Conservation (phyloP, 2,797 vertebrate species). For the Astyanax mexicanus region DNA sequence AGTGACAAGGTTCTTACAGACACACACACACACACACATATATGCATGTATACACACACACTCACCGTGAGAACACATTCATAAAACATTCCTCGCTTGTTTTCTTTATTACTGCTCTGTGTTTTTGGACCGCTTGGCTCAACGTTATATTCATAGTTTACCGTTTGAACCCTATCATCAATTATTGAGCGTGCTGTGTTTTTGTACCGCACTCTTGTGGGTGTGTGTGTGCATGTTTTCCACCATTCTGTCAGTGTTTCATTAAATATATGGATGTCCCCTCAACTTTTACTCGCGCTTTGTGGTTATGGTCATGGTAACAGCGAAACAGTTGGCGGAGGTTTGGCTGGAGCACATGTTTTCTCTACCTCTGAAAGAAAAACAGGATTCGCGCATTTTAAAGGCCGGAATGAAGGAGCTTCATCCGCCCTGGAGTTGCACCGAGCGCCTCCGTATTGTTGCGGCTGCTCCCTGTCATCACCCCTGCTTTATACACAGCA, state of each 20-base stretch:
- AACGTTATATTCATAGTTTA: conserved; percentile 19
- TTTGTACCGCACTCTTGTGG: conserved; percentile 3
- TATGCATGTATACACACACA: conserved; percentile 1
- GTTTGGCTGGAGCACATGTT: conserved; percentile 32
- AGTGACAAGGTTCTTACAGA: neutral
- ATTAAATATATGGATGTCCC: conserved; percentile 15
- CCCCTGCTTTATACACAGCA: conserved; percentile 36
- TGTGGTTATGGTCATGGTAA: conserved; percentile 29
- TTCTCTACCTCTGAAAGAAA: conserved; percentile 35
- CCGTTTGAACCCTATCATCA: conserved; percentile 22
- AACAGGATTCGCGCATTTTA: conserved; percentile 32
- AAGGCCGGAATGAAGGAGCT: neutral
- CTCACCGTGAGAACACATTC: conserved; percentile 11
- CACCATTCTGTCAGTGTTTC: conserved; percentile 30
- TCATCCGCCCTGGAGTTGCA: conserved; percentile 6
- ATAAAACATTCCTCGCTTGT: conserved; percentile 29
- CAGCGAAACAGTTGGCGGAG: conserved; percentile 32
- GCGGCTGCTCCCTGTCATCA: conserved; percentile 47
- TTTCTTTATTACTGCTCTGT: conserved; percentile 26
- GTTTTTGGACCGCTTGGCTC: conserved; percentile 11
- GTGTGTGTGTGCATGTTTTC: conserved; percentile 1
- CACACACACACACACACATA: neutral
- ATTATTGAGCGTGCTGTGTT: conserved; percentile 38
- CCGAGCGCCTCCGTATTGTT: conserved; percentile 37
- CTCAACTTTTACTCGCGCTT: conserved; percentile 28